Percentiles rank a stretch among this genome's conserved stretches.
Evolutionary conservation across 2,113 vertebrate species (phyloP).

Genomic region (Parotia lawesii): DNA sequence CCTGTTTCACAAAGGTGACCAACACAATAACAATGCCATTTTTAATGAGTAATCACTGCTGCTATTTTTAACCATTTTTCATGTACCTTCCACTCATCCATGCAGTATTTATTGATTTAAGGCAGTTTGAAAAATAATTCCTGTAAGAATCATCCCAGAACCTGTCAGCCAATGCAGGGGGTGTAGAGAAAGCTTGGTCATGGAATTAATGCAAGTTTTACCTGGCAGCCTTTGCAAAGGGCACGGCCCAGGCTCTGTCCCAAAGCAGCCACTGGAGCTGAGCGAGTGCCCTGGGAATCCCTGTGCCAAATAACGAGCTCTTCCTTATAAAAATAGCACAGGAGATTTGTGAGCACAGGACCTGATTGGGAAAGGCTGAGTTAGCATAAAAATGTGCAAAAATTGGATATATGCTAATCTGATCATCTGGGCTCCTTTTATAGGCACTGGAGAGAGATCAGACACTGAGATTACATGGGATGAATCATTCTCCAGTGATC

Average conservation of each 20-base stretch:
- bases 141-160: neutral
- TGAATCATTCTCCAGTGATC: slow-evolving; percentile 36
- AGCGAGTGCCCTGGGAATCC: neutral
- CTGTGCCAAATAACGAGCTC: neutral
- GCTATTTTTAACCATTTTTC: neutral
- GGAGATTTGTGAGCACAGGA: neutral
- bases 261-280: neutral
- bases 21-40: neutral
- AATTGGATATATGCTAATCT: slow-evolving; percentile 31
- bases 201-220: neutral
- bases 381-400: slow-evolving; percentile 3
- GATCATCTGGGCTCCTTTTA: slow-evolving; percentile 56
- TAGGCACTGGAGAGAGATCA: slow-evolving; percentile 39
- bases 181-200: neutral
- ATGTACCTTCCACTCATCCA: neutral
- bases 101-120: neutral
- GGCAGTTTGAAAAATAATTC: neutral
- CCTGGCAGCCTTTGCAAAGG: neutral
- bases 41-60: neutral
- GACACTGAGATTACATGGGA: neutral
- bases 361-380: slow-evolving; percentile 1
- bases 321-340: neutral
- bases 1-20: neutral
- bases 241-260: neutral
- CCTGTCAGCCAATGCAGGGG: neutral